Conservation (phyloP, 2,888 invertebrate genomes). For the Drosophila subquinaria region DNA sequence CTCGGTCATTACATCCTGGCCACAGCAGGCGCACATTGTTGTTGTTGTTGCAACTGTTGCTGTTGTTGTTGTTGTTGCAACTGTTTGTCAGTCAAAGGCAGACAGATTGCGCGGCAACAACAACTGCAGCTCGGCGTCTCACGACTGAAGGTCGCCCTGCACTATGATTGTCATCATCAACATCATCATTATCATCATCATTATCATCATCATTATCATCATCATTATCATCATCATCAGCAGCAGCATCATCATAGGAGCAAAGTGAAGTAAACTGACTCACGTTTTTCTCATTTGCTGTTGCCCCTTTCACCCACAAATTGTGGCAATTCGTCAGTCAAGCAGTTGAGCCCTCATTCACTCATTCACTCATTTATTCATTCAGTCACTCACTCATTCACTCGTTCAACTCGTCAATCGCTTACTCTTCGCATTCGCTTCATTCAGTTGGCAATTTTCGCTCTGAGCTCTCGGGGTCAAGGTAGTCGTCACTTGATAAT, state of each 20-base stretch:
- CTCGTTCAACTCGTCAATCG: conserved; percentile 50
- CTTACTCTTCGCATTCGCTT: conserved; percentile 39
- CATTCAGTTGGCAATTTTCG: conserved; percentile 36
- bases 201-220: conserved; percentile 18
- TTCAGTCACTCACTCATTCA: conserved; percentile 22
- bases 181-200: conserved; percentile 18
- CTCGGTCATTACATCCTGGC: conserved; percentile 44
- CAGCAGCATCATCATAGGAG: conserved; percentile 20
- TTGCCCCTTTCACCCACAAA: conserved; percentile 30
- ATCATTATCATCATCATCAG: conserved; percentile 9
- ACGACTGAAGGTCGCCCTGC: conserved; percentile 69
- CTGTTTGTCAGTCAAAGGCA: conserved; percentile 70
- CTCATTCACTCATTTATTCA: conserved; percentile 21
- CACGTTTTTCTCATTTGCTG: conserved; percentile 74
- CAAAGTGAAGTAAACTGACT: conserved; percentile 55
- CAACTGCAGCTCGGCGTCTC: conserved; percentile 23
- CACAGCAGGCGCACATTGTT: conserved; percentile 37
- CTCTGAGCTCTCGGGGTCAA: conserved; percentile 64
- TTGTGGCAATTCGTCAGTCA: conserved; percentile 3
- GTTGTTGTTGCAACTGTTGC: not conserved
- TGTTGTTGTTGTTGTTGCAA: not conserved
- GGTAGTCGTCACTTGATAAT: conserved; percentile 65
- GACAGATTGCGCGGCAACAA: conserved; percentile 52
- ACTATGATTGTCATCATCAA: conserved; percentile 20
- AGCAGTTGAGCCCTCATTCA: conserved; percentile 8